A percentile compares a stretch with the other conserved stretches of the same genome.
Conservation (phyloP, 2,113 vertebrate genomes). For the Corydoras sp. region DNA sequence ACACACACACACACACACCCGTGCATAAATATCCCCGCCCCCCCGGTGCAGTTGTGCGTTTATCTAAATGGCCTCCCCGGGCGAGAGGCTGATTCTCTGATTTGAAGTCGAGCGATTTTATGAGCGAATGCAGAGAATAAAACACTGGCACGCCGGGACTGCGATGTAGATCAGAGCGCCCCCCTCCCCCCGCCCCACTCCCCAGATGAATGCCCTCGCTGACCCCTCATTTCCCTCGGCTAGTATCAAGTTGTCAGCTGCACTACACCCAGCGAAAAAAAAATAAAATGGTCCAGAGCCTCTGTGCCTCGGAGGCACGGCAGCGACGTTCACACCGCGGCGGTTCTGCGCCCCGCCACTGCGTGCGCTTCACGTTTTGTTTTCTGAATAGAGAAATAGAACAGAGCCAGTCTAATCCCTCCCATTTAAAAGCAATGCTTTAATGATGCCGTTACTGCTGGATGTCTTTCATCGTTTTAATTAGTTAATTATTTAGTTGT, state of each 20-base stretch:
- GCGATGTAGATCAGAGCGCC: constrained; percentile 19
- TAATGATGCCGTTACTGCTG: no score
- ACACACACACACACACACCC: background rate
- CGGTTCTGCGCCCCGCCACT: no score
- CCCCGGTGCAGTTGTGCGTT: background rate
- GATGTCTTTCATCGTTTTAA: no score
- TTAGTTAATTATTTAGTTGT: no score
- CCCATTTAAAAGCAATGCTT: no score
- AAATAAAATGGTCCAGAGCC: constrained; percentile 7
- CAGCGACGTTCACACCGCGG: background rate
- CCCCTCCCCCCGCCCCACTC: background rate
- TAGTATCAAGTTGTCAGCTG: constrained; percentile 38
- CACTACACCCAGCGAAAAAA: constrained; percentile 25
- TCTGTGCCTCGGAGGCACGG: constrained; percentile 17
- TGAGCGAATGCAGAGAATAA: constrained; percentile 22
- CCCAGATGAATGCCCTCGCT: constrained; percentile 2
- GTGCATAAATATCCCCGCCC: background rate
- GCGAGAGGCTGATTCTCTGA: constrained; percentile 16
- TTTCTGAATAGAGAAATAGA: no score
- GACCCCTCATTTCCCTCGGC: constrained; percentile 26
- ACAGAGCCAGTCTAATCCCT: no score
- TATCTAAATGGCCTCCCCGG: background rate
- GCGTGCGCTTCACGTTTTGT: no score
- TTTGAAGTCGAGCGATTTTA: constrained; percentile 4
- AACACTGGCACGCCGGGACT: constrained; percentile 14